Percentiles rank a stretch among this genome's conserved stretches.
Evolutionary conservation across 1,140 invertebrate genomes (phyloP).

Genomic region (Cotesia typhae): DNA sequence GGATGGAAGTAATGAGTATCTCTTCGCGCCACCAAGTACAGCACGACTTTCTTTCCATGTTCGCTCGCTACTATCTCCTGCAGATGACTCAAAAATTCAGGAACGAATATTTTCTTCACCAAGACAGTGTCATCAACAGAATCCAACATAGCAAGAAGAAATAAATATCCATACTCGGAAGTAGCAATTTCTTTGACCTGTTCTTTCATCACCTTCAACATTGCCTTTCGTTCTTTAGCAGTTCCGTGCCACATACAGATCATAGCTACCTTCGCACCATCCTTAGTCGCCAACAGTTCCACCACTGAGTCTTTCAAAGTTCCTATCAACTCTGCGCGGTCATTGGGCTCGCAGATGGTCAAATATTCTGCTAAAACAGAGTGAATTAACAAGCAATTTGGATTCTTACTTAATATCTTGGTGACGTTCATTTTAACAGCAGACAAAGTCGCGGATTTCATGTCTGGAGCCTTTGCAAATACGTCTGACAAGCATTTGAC

Average conservation of each 20-base stretch:
- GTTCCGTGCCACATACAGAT: slow-evolving; percentile 87
- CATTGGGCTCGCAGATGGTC: slow-evolving; percentile 72
- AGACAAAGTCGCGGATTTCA: slow-evolving; percentile 76
- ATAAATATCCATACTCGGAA: slow-evolving; percentile 87
- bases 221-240: slow-evolving; percentile 78
- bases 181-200: slow-evolving; percentile 81
- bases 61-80: slow-evolving; percentile 77
- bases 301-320: slow-evolving; percentile 75
- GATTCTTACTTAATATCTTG: slow-evolving; percentile 76
- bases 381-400: slow-evolving; percentile 75
- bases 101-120: slow-evolving; percentile 82
- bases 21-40: slow-evolving; percentile 85
- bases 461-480: slow-evolving; percentile 70
- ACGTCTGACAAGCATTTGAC: slow-evolving; percentile 71
- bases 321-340: slow-evolving; percentile 77
- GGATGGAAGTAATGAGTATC: slow-evolving; percentile 81
- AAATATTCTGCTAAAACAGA: slow-evolving; percentile 85
- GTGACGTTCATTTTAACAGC: slow-evolving; percentile 76
- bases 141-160: slow-evolving; percentile 86
- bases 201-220: slow-evolving; percentile 86
- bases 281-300: slow-evolving; percentile 83
- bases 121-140: slow-evolving; percentile 93
- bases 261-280: slow-evolving; percentile 81
- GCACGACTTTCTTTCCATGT: slow-evolving; percentile 77
- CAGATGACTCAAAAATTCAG: slow-evolving; percentile 78